phyloP scores from a whole-genome alignment of 2,888 invertebrate species.

The Lysandra bellargus region DNA sequence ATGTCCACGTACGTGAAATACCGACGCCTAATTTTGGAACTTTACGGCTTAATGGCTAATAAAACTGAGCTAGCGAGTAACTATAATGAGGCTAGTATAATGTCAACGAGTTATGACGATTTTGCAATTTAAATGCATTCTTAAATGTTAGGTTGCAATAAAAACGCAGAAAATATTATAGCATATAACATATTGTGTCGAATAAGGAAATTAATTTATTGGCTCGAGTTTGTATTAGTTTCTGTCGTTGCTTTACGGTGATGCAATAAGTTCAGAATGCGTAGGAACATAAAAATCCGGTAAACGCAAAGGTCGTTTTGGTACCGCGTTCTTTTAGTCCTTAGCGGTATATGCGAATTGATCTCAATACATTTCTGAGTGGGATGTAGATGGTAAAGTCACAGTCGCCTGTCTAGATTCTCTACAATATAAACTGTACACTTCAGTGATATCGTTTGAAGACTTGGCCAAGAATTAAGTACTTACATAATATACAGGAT shows the following conservation, averaged over 20 bases:
- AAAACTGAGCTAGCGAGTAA: conserved; percentile 6
- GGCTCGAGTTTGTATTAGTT: background rate
- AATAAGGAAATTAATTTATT: background rate
- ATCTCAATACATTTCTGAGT: background rate
- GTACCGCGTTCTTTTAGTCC: conserved; percentile 5
- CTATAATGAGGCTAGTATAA: conserved; percentile 6
- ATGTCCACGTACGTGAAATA: conserved; percentile 17
- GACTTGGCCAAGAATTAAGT: background rate
- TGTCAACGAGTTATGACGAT: conserved; percentile 22
- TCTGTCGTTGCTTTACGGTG: background rate
- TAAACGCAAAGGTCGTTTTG: background rate
- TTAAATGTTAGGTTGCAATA: conserved; percentile 21
- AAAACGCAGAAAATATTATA: conserved; percentile 12
- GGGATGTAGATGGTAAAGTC: background rate
- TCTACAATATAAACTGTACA: too few relatives aligned
- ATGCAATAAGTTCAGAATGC: conserved; percentile 9
- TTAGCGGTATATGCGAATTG: background rate
- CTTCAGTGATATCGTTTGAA: background rate
- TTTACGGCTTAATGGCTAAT: conserved; percentile 16
- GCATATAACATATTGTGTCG: background rate
- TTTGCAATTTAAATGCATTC: conserved; percentile 9
- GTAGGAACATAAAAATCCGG: conserved; percentile 12
- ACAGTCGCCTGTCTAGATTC: background rate
- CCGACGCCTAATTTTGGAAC: conserved; percentile 3
- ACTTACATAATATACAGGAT: too few relatives aligned